A percentile compares a stretch with the other conserved stretches of the same genome.
Evolutionary conservation across 2,888 invertebrate species (phyloP).

Genomic region (Lucinisca nassula): DNA sequence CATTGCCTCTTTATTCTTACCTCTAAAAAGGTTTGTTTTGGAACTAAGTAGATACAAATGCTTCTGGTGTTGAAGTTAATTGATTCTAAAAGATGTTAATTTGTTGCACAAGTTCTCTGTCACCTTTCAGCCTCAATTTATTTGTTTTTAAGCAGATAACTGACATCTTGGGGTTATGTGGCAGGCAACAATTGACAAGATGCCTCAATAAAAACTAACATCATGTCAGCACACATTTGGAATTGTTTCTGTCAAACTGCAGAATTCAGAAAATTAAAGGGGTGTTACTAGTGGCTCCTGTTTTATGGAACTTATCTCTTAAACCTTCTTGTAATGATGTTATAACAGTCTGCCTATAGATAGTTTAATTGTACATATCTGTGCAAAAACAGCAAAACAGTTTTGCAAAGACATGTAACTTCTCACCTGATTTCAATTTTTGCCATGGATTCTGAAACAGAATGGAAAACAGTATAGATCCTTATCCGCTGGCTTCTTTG

Average conservation of each 20-base stretch:
- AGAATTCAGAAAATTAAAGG: neutral
- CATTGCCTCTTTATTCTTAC: no score
- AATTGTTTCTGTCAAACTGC: neutral
- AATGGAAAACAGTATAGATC: no score
- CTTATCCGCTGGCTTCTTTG: no score
- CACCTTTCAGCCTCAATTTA: conserved; percentile 1
- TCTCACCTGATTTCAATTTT: no score
- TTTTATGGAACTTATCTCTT: neutral
- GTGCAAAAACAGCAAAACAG: no score
- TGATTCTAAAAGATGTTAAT: conserved; percentile 7
- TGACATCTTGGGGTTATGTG: neutral
- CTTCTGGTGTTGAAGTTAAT: neutral
- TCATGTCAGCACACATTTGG: conserved; percentile 2
- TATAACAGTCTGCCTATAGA: no score
- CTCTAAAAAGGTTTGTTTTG: neutral
- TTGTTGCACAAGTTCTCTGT: conserved; percentile 6
- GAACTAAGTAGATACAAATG: neutral
- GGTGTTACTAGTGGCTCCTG: neutral
- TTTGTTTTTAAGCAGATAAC: conserved; percentile 13
- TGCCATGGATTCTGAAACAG: no score
- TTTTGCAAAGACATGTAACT: no score
- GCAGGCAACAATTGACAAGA: neutral
- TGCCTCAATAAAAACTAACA: neutral
- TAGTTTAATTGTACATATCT: no score
- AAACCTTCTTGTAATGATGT: no score